Conservation (phyloP, 2,797 vertebrate species). For the Rallus crepitans region DNA sequence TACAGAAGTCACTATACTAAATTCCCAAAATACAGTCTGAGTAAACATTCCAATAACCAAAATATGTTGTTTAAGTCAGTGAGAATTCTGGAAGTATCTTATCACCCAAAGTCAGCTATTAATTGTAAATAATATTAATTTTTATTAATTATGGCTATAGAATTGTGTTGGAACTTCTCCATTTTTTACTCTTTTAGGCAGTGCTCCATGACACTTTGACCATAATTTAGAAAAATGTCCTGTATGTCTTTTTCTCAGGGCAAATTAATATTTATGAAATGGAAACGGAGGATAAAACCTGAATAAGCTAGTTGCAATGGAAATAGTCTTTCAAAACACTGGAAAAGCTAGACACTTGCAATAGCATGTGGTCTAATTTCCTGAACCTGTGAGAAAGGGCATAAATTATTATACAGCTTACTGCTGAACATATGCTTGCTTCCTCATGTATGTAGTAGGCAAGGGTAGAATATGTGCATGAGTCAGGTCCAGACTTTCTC, state of each 20-base stretch:
- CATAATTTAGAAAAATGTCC: conserved; percentile 32
- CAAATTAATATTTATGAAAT: conserved; percentile 60
- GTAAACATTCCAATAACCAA: not conserved
- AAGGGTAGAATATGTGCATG: not conserved
- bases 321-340: conserved; percentile 57
- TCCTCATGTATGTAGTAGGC: not conserved
- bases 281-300: conserved; percentile 13
- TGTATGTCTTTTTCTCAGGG: conserved; percentile 31
- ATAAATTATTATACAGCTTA: conserved; percentile 37
- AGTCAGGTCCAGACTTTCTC: not conserved
- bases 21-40: not conserved
- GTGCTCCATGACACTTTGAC: conserved; percentile 9
- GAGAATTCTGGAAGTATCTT: not conserved
- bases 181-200: conserved; percentile 48
- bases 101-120: not conserved
- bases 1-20: not conserved
- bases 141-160: conserved; percentile 14
- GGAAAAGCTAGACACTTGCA: conserved; percentile 56
- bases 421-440: not conserved
- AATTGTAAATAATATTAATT: not conserved
- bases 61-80: not conserved
- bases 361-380: conserved; percentile 69
- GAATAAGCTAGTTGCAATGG: conserved; percentile 55
- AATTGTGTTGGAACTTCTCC: not conserved
- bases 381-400: conserved; percentile 47